phyloP scores from a whole-genome alignment of 1,140 invertebrate species.

The Drosophila azteca region DNA sequence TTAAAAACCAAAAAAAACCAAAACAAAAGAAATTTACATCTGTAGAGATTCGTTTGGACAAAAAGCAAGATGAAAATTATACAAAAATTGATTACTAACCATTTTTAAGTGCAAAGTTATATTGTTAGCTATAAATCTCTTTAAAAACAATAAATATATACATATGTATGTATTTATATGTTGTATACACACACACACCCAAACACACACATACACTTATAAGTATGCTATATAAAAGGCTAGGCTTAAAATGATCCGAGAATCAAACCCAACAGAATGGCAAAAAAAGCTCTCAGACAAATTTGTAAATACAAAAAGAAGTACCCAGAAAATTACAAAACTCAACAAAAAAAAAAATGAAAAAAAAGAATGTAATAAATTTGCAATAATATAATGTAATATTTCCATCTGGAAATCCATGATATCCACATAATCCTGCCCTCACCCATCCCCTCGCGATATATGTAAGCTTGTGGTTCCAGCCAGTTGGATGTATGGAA shows the following conservation, averaged over 20 bases:
- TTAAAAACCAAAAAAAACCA: constrained; percentile 32
- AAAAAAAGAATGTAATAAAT: neutral
- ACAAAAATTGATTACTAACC: constrained; percentile 59
- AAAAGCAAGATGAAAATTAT: constrained; percentile 43
- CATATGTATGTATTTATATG: constrained; percentile 24
- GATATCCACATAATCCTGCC: too few species aligned
- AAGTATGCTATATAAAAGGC: constrained; percentile 4
- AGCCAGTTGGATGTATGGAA: too few species aligned
- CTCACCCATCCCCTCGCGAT: too few species aligned
- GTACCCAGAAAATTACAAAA: neutral
- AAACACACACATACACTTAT: constrained; percentile 10
- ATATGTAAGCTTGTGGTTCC: too few species aligned
- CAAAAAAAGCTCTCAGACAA: constrained; percentile 36
- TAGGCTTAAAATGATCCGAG: constrained; percentile 23
- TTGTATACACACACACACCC: constrained; percentile 22
- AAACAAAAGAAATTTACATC: constrained; percentile 24
- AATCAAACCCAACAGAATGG: constrained; percentile 5
- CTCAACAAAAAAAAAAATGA: constrained; percentile 2
- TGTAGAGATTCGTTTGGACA: constrained; percentile 54
- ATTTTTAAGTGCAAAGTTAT: constrained; percentile 80
- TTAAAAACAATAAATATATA: constrained; percentile 47
- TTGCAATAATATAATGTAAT: too few species aligned
- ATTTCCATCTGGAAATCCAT: too few species aligned
- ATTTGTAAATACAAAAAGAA: constrained; percentile 58
- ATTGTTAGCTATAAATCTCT: constrained; percentile 60